Evolutionary conservation across 1,140 invertebrate species (phyloP).

Genomic region (Epicauta chinensis): DNA sequence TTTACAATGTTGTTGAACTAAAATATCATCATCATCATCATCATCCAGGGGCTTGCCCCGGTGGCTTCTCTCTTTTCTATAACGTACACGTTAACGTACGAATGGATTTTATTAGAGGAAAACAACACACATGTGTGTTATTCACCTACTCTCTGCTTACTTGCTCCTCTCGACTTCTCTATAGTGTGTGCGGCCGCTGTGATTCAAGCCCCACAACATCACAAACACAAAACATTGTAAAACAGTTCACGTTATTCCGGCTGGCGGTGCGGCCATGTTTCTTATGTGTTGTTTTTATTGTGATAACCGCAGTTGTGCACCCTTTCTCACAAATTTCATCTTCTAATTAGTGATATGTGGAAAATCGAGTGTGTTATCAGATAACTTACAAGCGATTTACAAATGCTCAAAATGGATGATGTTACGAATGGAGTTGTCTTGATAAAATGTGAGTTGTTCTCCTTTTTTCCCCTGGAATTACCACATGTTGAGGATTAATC

Average conservation of each 20-base stretch:
- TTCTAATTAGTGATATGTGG: constrained; percentile 3
- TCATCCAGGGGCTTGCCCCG: too few relatives aligned
- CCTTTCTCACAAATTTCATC: too few relatives aligned
- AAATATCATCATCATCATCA: too few relatives aligned
- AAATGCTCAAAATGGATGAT: constrained; percentile 41
- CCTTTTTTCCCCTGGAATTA: too few relatives aligned
- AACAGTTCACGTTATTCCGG: constrained; percentile 8
- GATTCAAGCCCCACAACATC: neutral
- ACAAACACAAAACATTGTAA: too few relatives aligned
- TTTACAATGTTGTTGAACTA: too few relatives aligned
- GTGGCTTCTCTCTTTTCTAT: too few relatives aligned
- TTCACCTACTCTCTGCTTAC: constrained; percentile 5
- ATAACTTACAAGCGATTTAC: too few relatives aligned
- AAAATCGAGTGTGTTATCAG: constrained; percentile 8
- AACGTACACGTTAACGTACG: too few relatives aligned
- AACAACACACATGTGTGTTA: neutral
- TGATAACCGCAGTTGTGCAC: neutral
- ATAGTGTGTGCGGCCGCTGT: constrained; percentile 2
- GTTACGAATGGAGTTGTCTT: constrained; percentile 46
- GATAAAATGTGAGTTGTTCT: constrained; percentile 46
- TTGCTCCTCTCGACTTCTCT: too few relatives aligned
- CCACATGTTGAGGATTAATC: too few relatives aligned
- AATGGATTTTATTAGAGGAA: too few relatives aligned
- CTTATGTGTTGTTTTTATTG: neutral
- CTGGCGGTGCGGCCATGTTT: constrained; percentile 8